A percentile compares a stretch with the other conserved stretches of the same genome.
Conservation (phyloP, 92 coral and sea anemone genomes). For the Epizoanthus fatuus region DNA sequence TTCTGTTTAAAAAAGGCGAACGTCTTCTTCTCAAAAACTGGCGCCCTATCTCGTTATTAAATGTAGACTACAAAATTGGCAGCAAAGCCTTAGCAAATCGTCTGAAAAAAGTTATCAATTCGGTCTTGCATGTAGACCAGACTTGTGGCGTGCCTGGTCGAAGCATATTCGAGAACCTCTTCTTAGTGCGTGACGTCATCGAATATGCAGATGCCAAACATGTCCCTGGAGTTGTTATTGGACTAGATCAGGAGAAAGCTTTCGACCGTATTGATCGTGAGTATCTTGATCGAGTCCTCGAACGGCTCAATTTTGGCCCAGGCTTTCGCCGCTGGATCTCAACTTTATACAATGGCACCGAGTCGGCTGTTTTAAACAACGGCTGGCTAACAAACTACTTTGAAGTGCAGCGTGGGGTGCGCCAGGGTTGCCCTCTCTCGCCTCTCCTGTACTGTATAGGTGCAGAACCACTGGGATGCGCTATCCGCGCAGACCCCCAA, state of each 20-base stretch:
- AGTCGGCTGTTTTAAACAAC: conserved; percentile 41
- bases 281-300: conserved; percentile 38
- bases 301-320: conserved; percentile 53
- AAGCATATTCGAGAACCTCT: conserved; percentile 24
- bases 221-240: conserved; percentile 17
- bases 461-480: conserved; percentile 34
- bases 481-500: conserved; percentile 16
- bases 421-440: conserved; percentile 63
- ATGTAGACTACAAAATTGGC: conserved; percentile 23
- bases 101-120: background rate
- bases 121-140: conserved; percentile 39
- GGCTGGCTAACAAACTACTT: conserved; percentile 30
- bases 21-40: conserved; percentile 4
- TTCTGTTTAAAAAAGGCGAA: conserved; percentile 3
- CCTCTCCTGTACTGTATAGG: conserved; percentile 49
- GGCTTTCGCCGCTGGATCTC: conserved; percentile 46
- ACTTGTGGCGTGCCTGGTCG: conserved; percentile 41
- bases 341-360: conserved; percentile 14
- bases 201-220: conserved; percentile 19
- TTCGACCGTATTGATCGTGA: conserved; percentile 27
- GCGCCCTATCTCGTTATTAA: conserved; percentile 8
- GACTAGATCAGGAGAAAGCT: conserved; percentile 40
- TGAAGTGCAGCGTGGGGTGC: conserved; percentile 26
- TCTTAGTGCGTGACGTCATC: conserved; percentile 9
- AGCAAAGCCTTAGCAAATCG: conserved; percentile 32